Conservation (phyloP, 92 coral and sea anemone species). For the Epizoanthus scotinus region DNA sequence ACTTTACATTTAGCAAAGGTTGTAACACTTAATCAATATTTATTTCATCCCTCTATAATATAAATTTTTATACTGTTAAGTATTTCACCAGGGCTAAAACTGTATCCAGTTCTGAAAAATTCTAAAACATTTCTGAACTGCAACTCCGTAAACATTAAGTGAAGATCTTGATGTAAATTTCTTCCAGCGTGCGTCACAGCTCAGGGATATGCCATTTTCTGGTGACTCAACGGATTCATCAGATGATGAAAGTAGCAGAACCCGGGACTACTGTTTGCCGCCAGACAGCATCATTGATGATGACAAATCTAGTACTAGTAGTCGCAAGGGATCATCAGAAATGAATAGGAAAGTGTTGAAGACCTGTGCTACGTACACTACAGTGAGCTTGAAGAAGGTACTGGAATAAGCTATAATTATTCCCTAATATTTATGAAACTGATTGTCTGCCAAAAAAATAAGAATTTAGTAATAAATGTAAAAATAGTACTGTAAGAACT, state of each 20-base stretch:
- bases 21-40: no score
- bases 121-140: not conserved
- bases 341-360: constrained; percentile 74
- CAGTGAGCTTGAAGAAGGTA: constrained; percentile 95
- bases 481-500: no score
- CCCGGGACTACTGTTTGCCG: constrained; percentile 54
- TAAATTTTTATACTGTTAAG: not conserved
- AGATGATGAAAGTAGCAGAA: constrained; percentile 65
- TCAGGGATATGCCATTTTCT: constrained; percentile 84
- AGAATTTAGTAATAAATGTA: no score
- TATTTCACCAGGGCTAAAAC: not conserved
- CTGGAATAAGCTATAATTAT: no score
- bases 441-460: no score
- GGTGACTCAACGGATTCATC: constrained; percentile 99
- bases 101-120: not conserved
- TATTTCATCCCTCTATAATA: no score
- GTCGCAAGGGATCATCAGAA: constrained; percentile 49
- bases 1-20: no score
- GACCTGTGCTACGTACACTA: constrained; percentile 97
- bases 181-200: constrained; percentile 90
- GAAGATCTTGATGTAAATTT: not conserved
- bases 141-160: not conserved
- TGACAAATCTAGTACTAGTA: constrained; percentile 39
- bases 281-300: constrained; percentile 48
- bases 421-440: no score